Percentiles rank a stretch among this genome's conserved stretches.
These are phyloP conservation scores for Riparia riparia DNA, from an alignment of 2,113 vertebrate genomes.

Conservation along the genomic window DNA sequence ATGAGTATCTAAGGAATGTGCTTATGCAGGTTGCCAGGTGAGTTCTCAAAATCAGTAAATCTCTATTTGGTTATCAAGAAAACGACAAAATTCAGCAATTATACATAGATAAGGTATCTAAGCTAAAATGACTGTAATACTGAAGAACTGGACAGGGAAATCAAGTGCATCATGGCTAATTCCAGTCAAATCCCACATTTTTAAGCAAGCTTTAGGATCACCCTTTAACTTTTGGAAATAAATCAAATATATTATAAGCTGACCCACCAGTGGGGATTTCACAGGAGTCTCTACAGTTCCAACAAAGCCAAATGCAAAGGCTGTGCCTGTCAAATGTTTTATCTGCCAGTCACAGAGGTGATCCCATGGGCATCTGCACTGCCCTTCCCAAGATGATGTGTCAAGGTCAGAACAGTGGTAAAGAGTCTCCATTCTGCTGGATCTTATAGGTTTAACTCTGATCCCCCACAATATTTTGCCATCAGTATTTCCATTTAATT, in stretches of 20 bases:
- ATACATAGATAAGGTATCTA: background rate
- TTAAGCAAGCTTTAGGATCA: background rate
- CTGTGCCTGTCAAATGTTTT: background rate
- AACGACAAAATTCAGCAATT: background rate
- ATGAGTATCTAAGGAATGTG: background rate
- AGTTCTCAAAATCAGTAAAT: background rate
- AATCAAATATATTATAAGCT: background rate
- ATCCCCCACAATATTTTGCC: background rate
- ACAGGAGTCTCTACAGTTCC: background rate
- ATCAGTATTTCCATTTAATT: background rate
- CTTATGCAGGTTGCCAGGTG: background rate
- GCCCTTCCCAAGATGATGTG: fast-evolving
- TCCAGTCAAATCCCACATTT: background rate
- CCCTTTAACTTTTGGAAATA: background rate
- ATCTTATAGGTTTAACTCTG: background rate
- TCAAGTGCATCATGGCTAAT: background rate
- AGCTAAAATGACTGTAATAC: background rate
- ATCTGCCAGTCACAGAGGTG: background rate
- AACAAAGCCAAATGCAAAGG: background rate
- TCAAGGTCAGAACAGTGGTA: background rate
- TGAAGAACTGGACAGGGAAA: background rate
- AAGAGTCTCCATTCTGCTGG: background rate
- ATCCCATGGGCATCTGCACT: background rate
- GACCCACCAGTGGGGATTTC: background rate
- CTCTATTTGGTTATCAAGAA: background rate